These are phyloP conservation scores for Pseudomyrmex concolor DNA, from an alignment of 1,140 invertebrate species.

Conservation along the genomic window DNA sequence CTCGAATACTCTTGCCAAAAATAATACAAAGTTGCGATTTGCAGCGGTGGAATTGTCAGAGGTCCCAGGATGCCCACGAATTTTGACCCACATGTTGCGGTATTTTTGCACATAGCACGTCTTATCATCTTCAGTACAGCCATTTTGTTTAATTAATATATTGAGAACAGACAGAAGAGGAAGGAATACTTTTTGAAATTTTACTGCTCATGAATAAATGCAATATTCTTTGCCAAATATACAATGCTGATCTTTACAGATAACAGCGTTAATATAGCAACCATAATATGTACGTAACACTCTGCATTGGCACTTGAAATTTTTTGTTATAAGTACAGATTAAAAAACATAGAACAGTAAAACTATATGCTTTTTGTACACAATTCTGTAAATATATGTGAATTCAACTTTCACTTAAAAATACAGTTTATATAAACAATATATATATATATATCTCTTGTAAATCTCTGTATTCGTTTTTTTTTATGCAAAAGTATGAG, in stretches of 20 bases:
- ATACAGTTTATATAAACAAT: not conserved
- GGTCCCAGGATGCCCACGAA: constrained; percentile 83
- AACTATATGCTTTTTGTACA: not conserved
- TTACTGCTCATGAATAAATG: not conserved
- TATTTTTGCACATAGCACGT: constrained; percentile 75
- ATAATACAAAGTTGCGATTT: constrained; percentile 88
- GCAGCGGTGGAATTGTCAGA: constrained; percentile 86
- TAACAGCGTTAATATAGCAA: not conserved
- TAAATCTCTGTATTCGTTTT: not conserved
- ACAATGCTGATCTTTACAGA: not conserved
- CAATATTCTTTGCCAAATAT: not conserved
- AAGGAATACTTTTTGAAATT: not conserved
- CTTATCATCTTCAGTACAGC: constrained; percentile 74
- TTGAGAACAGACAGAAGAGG: not conserved
- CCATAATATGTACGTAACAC: not conserved
- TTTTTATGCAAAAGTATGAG: constrained; percentile 1
- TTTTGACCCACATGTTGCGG: constrained; percentile 80
- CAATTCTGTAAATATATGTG: constrained; percentile 8
- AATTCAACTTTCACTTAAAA: constrained; percentile 2
- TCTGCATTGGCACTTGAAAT: not conserved
- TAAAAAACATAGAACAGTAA: not conserved
- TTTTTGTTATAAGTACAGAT: not conserved
- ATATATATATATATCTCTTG: not conserved
- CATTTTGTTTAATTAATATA: constrained; percentile 8
- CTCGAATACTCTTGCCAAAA: constrained; percentile 90